Base-by-base conservation (phyloP, 2,888 invertebrate species). In the Marasmarcha lunaedactyla region DNA sequence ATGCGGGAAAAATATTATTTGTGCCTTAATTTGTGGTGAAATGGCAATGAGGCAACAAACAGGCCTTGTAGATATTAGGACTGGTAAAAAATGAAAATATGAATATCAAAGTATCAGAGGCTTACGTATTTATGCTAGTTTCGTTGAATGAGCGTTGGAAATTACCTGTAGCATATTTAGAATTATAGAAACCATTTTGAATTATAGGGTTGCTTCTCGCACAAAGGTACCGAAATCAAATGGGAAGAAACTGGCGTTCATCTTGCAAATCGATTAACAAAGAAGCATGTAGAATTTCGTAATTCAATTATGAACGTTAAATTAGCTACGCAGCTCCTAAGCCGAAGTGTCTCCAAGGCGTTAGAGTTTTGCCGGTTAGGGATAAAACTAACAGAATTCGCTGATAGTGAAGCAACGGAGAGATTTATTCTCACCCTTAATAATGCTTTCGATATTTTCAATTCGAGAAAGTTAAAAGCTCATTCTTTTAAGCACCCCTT, bases 81-180 rank as follows among this genome's bases (percentile, higher is more conserved):
- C 40, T 25, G 39, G 40, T 11, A 33, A 11, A 10, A 35, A 33
- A 11, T 14, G 39, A 14, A 12, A 11, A 10, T 9, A 15, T 11
- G 3, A 35, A 33, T 33, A 13, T 15, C 7, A 7, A 20, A 26
- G 46, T 36, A 1, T 15, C 43, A 26, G 39, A 35, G 14, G 46
- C 51, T 9, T 44, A 54, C 36, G 52, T 52, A 9, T 54, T 59
- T 39, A 44, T 58, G 35, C 15, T 57, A 2, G 50, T 50, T 10
- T 42, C 43, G 10, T 35, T 55, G 6, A 57, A 55, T 43, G 48
- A 47, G 37, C 36, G 35, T 1, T 58, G 56, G 55, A 57, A 57
- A 48, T 40, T 59, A 9, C 59, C 57, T 46, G 25, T 59, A 13
- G 55, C 44, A 2, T 58, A 59, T 49, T 59, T 56, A 42, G 44